Evolutionary conservation across 2,888 invertebrate genomes (phyloP).

Genomic region (Onthophagus sagittarius): DNA sequence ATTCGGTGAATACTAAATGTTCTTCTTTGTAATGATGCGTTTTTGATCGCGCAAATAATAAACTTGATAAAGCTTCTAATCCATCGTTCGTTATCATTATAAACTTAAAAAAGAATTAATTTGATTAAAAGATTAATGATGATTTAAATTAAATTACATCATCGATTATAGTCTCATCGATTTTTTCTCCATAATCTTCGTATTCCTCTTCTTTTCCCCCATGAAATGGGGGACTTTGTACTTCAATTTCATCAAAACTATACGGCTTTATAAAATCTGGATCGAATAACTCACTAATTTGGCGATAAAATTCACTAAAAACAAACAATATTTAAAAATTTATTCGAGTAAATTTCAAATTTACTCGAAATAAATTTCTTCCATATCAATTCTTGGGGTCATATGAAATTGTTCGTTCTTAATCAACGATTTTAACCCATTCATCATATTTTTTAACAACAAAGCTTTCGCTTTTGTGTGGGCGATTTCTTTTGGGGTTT

Average conservation of each 20-base stretch:
- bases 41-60: not conserved
- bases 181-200: not conserved
- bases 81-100: not conserved
- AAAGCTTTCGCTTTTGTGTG: not conserved
- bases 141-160: not conserved
- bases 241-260: not conserved
- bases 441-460: not conserved
- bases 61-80: not conserved
- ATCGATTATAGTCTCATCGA: not conserved
- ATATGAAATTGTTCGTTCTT: not conserved
- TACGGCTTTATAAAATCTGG: not conserved
- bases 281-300: not conserved
- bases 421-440: not conserved
- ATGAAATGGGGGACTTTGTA: not conserved
- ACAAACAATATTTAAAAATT: not conserved
- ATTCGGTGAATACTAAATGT: not conserved
- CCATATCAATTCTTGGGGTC: not conserved
- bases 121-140: not conserved
- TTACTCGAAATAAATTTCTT: not conserved
- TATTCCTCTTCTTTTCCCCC: not conserved
- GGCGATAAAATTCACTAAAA: constrained; percentile 2
- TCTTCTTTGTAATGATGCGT: constrained; percentile 1
- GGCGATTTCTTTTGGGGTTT: not conserved
- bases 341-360: too few species aligned
- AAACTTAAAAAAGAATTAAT: not conserved